Evolutionary conservation across 2,113 vertebrate genomes (phyloP).

Genomic region (Trematocara macrostoma): DNA sequence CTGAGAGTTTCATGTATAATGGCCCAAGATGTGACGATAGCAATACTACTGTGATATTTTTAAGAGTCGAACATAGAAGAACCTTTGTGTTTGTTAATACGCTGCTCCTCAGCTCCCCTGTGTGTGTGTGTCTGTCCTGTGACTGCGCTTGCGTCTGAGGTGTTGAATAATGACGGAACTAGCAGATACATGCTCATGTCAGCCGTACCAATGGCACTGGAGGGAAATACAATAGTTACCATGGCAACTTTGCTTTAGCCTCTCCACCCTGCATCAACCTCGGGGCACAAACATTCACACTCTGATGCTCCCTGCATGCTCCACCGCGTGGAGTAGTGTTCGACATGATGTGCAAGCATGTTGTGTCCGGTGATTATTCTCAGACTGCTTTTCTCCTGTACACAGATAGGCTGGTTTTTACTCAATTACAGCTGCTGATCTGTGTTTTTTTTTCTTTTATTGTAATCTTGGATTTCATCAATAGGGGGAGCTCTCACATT

Average conservation of each 20-base stretch:
- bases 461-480: conserved; percentile 12
- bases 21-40: background rate
- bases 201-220: conserved; percentile 68
- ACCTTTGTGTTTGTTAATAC: conserved; percentile 16
- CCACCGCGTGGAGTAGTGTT: background rate
- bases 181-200: conserved; percentile 69
- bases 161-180: conserved; percentile 76
- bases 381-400: background rate
- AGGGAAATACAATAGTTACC: conserved; percentile 75
- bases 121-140: conserved; percentile 26
- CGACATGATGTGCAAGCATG: background rate
- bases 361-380: background rate
- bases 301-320: background rate
- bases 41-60: background rate
- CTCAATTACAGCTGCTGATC: background rate
- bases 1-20: background rate
- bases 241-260: conserved; percentile 66
- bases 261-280: conserved; percentile 2
- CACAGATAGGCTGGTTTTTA: background rate
- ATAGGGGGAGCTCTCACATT: conserved; percentile 57
- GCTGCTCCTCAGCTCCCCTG: background rate
- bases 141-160: conserved; percentile 61
- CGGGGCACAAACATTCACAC: background rate
- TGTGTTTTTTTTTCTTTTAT: background rate
- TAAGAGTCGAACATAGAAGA: background rate